phyloP scores from a whole-genome alignment of 1,140 invertebrate genomes.

The Aphaenogaster ashmeadi region DNA sequence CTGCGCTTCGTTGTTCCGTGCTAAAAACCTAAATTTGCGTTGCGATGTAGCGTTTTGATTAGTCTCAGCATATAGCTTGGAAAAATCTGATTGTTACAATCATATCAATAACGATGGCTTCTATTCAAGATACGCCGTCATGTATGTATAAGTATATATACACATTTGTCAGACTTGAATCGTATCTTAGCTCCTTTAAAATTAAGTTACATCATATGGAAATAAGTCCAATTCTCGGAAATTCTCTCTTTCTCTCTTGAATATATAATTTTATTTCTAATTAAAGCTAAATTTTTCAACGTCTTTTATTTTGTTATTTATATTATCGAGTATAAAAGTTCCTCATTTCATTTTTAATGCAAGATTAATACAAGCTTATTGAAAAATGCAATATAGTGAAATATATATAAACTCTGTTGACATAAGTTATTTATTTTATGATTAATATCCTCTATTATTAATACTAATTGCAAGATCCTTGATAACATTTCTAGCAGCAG shows the following conservation, averaged over 20 bases:
- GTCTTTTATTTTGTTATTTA: neutral
- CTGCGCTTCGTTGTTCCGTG: conserved; percentile 64
- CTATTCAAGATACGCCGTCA: neutral
- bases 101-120: neutral
- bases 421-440: neutral
- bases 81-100: neutral
- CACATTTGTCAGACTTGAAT: neutral
- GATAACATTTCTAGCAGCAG: conserved; percentile 1
- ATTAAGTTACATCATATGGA: neutral
- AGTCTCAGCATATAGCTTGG: neutral
- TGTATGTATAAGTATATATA: neutral
- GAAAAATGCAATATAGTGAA: neutral
- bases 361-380: neutral
- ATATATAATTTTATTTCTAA: neutral
- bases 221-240: neutral
- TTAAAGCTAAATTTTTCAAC: neutral
- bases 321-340: neutral
- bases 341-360: neutral
- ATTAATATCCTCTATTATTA: neutral
- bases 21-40: conserved; percentile 74
- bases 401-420: neutral
- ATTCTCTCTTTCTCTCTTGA: neutral
- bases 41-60: neutral
- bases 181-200: neutral
- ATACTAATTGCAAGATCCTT: neutral